Conservation (phyloP, 2,797 vertebrate genomes). For the Pelodytes ibericus region DNA sequence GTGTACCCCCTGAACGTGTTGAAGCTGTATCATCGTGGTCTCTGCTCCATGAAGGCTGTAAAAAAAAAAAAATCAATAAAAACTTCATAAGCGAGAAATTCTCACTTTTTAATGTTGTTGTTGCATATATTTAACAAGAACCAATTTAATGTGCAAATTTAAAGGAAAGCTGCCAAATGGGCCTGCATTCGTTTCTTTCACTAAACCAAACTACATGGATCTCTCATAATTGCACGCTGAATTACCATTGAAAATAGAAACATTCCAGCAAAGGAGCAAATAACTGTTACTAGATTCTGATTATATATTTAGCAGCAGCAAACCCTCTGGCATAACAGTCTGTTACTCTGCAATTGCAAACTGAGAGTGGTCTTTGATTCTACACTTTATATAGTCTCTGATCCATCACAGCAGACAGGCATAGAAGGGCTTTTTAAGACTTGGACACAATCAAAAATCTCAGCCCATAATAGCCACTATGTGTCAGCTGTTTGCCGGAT, state of each 20-base stretch:
- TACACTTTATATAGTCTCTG: conserved; percentile 54
- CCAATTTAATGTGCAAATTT: conserved; percentile 55
- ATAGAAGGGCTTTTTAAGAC: conserved; percentile 66
- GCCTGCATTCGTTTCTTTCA: conserved; percentile 48
- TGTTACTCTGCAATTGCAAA: conserved; percentile 57
- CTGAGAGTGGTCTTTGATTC: conserved; percentile 54
- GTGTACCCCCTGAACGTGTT: conserved; percentile 94
- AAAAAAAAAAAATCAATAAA: conserved; percentile 34
- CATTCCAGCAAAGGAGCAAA: conserved; percentile 59
- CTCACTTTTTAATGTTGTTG: conserved; percentile 19
- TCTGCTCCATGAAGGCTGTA: conserved; percentile 97
- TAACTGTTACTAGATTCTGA: conserved; percentile 58
- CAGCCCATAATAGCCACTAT: conserved; percentile 70
- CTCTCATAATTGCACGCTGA: conserved; percentile 64
- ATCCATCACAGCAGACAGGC: conserved; percentile 63
- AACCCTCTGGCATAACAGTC: conserved; percentile 60
- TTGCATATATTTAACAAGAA: conserved; percentile 55
- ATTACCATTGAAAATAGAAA: conserved; percentile 69
- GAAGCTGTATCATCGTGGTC: conserved; percentile 98
- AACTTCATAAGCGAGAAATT: neutral
- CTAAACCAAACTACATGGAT: conserved; percentile 56
- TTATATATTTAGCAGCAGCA: conserved; percentile 64
- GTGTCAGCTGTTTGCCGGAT: conserved; percentile 83
- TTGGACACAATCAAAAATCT: conserved; percentile 71
- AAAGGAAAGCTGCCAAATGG: conserved; percentile 56